A percentile compares a stretch with the other conserved stretches of the same genome.
Conservation (phyloP, 2,888 invertebrate genomes). For the Microctonus brassicae region DNA sequence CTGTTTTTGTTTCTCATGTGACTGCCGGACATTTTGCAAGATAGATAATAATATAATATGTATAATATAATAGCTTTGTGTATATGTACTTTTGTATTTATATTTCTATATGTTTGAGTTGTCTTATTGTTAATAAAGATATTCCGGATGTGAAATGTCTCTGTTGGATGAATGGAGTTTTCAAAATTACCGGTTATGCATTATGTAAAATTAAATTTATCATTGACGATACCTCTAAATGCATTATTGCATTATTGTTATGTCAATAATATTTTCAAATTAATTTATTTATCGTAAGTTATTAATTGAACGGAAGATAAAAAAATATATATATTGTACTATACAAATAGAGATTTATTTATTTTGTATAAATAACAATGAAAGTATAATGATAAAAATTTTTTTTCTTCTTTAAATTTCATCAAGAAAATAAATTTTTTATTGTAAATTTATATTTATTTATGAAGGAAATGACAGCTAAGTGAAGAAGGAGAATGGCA, state of each 20-base stretch:
- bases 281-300: too few species aligned
- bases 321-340: too few species aligned
- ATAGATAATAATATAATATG: conserved; percentile 60
- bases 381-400: background rate
- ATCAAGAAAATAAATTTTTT: too few species aligned
- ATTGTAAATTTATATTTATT: too few species aligned
- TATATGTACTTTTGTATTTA: background rate
- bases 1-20: conserved; percentile 63
- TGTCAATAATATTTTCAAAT: background rate
- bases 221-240: background rate
- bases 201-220: conserved; percentile 22
- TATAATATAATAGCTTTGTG: background rate
- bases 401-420: too few species aligned
- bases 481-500: background rate
- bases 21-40: conserved; percentile 64
- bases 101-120: background rate
- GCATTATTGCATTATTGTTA: background rate
- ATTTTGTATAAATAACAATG: too few species aligned
- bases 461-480: too few species aligned
- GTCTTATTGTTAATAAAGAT: background rate
- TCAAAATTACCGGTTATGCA: conserved; percentile 30
- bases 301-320: background rate
- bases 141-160: background rate
- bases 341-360: too few species aligned
- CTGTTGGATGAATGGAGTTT: conserved; percentile 3